A percentile compares a stretch with the other conserved stretches of the same genome.
Conservation (phyloP, 2,113 vertebrate genomes). For the Regulus satrapa region DNA sequence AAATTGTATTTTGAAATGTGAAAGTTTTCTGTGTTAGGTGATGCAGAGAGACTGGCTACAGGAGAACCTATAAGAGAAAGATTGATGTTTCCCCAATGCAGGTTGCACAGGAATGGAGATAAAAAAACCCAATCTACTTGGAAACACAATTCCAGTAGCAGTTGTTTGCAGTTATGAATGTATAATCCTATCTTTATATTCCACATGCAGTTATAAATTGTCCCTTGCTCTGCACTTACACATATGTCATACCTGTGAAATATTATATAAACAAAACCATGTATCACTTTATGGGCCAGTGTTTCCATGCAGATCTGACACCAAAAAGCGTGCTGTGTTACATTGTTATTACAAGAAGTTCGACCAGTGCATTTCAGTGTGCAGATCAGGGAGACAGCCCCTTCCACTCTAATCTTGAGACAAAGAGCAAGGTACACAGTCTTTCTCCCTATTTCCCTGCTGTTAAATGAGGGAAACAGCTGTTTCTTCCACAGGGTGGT, state of each 20-base stretch:
- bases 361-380: background rate
- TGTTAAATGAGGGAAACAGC: background rate
- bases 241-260: slow-evolving; percentile 42
- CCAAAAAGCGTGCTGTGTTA: background rate
- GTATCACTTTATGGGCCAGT: slow-evolving; percentile 34
- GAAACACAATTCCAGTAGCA: slow-evolving; percentile 1
- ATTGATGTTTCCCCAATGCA: background rate
- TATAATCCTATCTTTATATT: slow-evolving; percentile 55
- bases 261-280: slow-evolving; percentile 53
- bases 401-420: background rate
- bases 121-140: slow-evolving; percentile 1
- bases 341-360: background rate
- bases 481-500: background rate
- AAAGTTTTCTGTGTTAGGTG: background rate
- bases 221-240: slow-evolving; percentile 4
- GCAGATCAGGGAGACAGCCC: background rate
- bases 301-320: slow-evolving; percentile 23
- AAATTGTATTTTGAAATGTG: background rate
- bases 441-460: background rate
- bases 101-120: background rate
- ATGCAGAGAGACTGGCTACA: background rate
- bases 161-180: background rate
- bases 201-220: slow-evolving; percentile 48
- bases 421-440: background rate
- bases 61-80: background rate